Conservation (phyloP, 2,888 invertebrate genomes). For the Theretra japonica region DNA sequence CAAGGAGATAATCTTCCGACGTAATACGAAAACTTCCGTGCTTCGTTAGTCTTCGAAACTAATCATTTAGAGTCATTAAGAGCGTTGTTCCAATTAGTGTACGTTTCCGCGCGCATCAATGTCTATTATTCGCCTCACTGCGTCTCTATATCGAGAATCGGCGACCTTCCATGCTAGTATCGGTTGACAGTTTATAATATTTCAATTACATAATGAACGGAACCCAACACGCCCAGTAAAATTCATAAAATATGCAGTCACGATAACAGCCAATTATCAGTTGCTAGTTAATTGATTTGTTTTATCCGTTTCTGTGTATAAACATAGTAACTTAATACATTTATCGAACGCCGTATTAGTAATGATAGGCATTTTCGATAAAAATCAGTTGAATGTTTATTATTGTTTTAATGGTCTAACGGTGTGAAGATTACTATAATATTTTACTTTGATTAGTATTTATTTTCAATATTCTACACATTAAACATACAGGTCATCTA, state of each 20-base stretch:
- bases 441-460: too few species aligned
- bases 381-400: constrained; percentile 14
- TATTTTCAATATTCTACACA: too few species aligned
- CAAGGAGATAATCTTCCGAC: not conserved
- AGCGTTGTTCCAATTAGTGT: constrained; percentile 39
- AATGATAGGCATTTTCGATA: not conserved
- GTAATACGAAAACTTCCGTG: constrained; percentile 22
- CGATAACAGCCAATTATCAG: constrained; percentile 36
- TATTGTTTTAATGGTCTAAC: not conserved
- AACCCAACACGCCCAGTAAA: constrained; percentile 46
- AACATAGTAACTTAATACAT: not conserved
- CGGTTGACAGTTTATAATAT: constrained; percentile 41
- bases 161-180: constrained; percentile 51
- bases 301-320: constrained; percentile 28
- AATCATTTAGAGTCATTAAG: constrained; percentile 32
- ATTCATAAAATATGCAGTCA: constrained; percentile 35
- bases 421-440: not conserved
- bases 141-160: constrained; percentile 30
- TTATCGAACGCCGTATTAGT: constrained; percentile 12
- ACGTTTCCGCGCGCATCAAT: constrained; percentile 25
- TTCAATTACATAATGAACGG: constrained; percentile 50
- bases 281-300: constrained; percentile 35
- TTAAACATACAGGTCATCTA: too few species aligned
- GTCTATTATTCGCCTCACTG: constrained; percentile 30
- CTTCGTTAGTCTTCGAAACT: not conserved